A percentile compares a stretch with the other conserved stretches of the same genome.
These are phyloP conservation scores for Pristionchus mayeri DNA, from an alignment of 2,888 invertebrate species.

Conservation along the genomic window DNA sequence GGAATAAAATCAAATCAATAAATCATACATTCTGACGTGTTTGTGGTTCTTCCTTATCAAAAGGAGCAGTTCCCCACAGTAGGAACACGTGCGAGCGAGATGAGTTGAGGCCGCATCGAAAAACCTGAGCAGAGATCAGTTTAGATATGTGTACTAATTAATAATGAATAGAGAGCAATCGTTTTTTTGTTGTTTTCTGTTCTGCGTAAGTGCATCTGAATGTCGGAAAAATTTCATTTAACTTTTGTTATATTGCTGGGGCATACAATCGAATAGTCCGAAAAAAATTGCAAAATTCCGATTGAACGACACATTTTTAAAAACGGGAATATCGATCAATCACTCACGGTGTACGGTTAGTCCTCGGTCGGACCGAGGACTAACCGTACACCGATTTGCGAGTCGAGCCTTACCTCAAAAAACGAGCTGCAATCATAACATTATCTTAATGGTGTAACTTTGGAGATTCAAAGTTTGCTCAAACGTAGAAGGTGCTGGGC, in stretches of 20 bases:
- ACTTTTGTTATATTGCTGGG: no score
- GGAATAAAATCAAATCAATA: neutral
- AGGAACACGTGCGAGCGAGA: constrained; percentile 32
- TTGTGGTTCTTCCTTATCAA: constrained; percentile 38
- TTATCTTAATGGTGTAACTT: neutral
- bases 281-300: no score
- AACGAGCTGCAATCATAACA: neutral
- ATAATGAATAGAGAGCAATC: no score
- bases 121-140: neutral
- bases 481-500: no score
- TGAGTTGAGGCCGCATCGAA: constrained; percentile 14
- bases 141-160: neutral
- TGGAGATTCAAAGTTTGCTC: no score
- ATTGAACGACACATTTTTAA: no score
- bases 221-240: no score
- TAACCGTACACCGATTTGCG: constrained; percentile 1
- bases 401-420: constrained; percentile 22
- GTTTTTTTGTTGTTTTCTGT: no score
- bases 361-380: constrained; percentile 19
- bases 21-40: constrained; percentile 41
- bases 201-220: no score
- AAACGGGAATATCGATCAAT: no score
- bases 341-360: constrained; percentile 7
- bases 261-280: no score
- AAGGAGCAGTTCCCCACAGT: constrained; percentile 42